Conservation (phyloP, 2,113 vertebrate genomes). For the Oreamnos americanus region DNA sequence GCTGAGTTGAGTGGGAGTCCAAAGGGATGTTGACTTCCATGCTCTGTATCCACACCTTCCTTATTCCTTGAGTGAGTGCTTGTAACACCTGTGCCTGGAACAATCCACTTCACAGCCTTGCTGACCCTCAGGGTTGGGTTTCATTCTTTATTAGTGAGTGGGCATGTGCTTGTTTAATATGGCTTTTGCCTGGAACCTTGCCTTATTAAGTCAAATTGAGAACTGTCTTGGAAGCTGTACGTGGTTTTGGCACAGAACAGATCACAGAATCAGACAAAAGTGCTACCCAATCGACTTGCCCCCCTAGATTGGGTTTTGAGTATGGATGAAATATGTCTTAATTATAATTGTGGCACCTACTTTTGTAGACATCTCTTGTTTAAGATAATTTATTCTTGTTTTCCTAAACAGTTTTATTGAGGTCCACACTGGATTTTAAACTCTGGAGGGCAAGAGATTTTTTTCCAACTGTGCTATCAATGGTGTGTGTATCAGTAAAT, state of each 20-base stretch:
- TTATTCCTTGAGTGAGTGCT: neutral
- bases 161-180: neutral
- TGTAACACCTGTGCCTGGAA: rapidly evolving
- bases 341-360: neutral
- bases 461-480: neutral
- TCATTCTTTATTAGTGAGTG: neutral
- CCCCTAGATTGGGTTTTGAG: neutral
- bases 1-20: neutral
- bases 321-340: neutral
- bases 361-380: neutral
- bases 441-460: neutral
- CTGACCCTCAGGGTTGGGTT: neutral
- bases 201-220: neutral
- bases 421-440: neutral
- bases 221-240: neutral
- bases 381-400: neutral
- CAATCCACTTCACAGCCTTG: neutral
- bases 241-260: neutral
- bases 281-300: neutral
- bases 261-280: neutral
- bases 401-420: neutral
- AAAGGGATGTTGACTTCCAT: neutral
- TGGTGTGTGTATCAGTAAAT: neutral
- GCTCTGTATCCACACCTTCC: rapidly evolving
- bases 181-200: neutral